phyloP scores from a whole-genome alignment of 2,888 invertebrate genomes.

The Ennomos fuscantarius region DNA sequence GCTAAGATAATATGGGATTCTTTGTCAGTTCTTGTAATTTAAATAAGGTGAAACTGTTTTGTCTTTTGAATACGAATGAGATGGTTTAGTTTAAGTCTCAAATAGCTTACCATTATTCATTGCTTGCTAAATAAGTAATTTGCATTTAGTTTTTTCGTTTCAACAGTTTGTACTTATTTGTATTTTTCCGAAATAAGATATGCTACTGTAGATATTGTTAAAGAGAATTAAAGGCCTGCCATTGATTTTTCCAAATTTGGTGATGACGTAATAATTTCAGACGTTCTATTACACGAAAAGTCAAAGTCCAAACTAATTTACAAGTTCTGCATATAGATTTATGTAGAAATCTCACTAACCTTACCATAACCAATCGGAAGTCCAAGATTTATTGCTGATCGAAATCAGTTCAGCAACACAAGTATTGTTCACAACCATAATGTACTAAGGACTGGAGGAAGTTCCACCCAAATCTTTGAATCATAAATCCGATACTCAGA shows the following conservation, averaged over 20 bases:
- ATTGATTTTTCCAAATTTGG: too few relatives aligned
- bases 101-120: neutral
- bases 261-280: too few relatives aligned
- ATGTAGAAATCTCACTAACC: too few relatives aligned
- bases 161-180: too few relatives aligned
- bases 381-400: slow-evolving; percentile 23
- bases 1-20: slow-evolving; percentile 16
- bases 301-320: too few relatives aligned
- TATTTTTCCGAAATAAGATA: too few relatives aligned
- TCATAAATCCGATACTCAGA: slow-evolving; percentile 67
- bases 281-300: too few relatives aligned
- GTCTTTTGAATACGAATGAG: slow-evolving; percentile 23
- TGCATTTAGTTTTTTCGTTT: too few relatives aligned
- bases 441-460: slow-evolving; percentile 63
- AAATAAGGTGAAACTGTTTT: slow-evolving; percentile 19
- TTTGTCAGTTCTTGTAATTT: slow-evolving; percentile 15
- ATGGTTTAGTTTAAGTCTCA: slow-evolving; percentile 16
- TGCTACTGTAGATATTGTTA: too few relatives aligned
- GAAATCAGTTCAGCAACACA: slow-evolving; percentile 17
- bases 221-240: too few relatives aligned
- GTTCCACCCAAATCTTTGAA: slow-evolving; percentile 70
- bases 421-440: slow-evolving; percentile 43
- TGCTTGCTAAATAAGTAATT: too few relatives aligned
- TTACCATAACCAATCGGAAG: slow-evolving; percentile 16
- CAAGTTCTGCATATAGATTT: too few relatives aligned